These are phyloP conservation scores for Aphodius sticticus DNA, from an alignment of 2,888 invertebrate genomes.

Conservation along the genomic window DNA sequence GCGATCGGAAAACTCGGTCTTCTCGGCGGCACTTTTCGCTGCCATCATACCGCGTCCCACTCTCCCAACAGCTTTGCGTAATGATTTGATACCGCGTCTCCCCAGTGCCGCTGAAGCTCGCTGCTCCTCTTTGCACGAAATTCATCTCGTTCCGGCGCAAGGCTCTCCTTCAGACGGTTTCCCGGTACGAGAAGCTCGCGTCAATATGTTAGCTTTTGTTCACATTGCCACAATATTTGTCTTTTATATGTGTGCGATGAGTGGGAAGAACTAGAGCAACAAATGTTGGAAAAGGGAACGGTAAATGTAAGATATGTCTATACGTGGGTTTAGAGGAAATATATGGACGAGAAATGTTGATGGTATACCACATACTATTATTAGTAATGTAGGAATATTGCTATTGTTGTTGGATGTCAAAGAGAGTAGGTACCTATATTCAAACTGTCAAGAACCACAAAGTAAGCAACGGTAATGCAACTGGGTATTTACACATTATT, in stretches of 20 bases:
- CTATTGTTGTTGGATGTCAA: too few relatives aligned
- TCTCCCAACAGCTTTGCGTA: not conserved
- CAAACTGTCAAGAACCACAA: too few relatives aligned
- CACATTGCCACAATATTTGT: not conserved
- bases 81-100: not conserved
- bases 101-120: not conserved
- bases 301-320: not conserved
- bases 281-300: not conserved
- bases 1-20: constrained; percentile 4
- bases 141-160: not conserved
- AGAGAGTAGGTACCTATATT: too few relatives aligned
- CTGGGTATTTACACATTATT: too few relatives aligned
- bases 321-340: not conserved
- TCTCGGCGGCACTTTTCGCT: not conserved
- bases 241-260: not conserved
- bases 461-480: too few relatives aligned
- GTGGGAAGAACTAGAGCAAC: not conserved
- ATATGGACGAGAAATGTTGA: not conserved
- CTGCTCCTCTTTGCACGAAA: not conserved
- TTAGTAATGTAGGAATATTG: too few relatives aligned
- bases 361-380: not conserved
- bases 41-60: not conserved
- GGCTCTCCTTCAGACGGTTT: not conserved
- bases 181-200: not conserved
- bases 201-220: not conserved